Evolutionary conservation across 64 coral and sea anemone genomes (phyloP), one percentile per base, ranked within the genome.

Genomic region (Exaiptasia diaphana): DNA sequence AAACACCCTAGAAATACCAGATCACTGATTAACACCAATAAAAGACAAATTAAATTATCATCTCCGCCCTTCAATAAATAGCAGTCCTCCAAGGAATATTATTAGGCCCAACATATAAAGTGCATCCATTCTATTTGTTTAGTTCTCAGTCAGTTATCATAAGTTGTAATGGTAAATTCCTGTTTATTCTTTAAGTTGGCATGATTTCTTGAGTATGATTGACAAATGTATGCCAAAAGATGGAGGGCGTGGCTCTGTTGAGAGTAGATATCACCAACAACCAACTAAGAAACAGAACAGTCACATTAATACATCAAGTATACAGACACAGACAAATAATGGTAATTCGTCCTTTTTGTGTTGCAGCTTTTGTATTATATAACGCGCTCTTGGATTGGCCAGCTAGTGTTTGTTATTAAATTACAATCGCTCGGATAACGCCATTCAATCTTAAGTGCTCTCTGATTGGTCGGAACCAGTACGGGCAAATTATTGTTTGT

Each of bases 321-420:
- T 72, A 33, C 74, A 92, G 49, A 92, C 82, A 74, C 90, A 92
- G 21, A 92, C 78, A 43, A 90, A 61, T 25, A 67, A 59, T 67
- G 72, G 71, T 83, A 5, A 71, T 9, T 48, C 0, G 13, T 55
- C 23, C 1, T 30, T 31, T 13, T 32, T 30, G 4, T 63, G 35
- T 63, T 30, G 34, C 4, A 5, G n/a, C n/a, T n/a, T n/a, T n/a
- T n/a, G n/a, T 12, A 38, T 35, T 18, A 65, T 20, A 20, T 4
- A 18, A 2, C 31, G 11, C 38, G 26, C 58, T 65, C 2, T 37
- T 2, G 23, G 61, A 35, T 28, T 13, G 21, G 30, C n/a, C 29
- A 35, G 61, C 21, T 6, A 35, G 3, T 20, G 53, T 5, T 1
- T 23, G 8, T 56, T 0, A 61, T 26, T 3, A 9, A 24, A 4